These are phyloP conservation scores for Vidua chalybeata DNA, from an alignment of 2,113 vertebrate species.

Conservation along the genomic window DNA sequence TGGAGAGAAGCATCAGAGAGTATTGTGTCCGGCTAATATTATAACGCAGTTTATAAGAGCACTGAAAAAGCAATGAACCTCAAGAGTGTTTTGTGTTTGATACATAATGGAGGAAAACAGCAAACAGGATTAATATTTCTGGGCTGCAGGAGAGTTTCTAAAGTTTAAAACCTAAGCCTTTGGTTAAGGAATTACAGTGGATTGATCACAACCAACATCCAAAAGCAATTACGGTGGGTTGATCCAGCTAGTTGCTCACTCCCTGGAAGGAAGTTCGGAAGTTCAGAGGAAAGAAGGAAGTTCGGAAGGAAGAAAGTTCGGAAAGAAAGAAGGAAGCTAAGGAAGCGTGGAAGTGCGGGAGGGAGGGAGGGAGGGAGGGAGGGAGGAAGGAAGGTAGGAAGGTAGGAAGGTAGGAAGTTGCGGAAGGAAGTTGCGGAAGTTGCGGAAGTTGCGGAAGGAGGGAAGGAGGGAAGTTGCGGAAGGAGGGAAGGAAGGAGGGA, in stretches of 20 bases:
- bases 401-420: no score
- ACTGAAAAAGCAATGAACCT: not conserved
- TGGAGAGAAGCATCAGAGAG: not conserved
- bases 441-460: no score
- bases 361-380: not conserved
- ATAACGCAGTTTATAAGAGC: not conserved
- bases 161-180: not conserved
- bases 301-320: no score
- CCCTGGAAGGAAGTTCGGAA: no score
- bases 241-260: fast-evolving
- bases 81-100: fast-evolving
- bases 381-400: no score
- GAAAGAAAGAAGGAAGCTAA: not conserved
- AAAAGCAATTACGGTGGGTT: not conserved
- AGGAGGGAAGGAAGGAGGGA: no score
- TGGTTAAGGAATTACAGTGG: fast-evolving
- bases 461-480: no score
- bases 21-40: not conserved
- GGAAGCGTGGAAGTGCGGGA: not conserved
- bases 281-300: not conserved
- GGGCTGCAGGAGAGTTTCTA: not conserved
- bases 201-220: not conserved
- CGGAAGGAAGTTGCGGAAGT: no score
- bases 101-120: not conserved
- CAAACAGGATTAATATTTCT: not conserved